phyloP scores from a whole-genome alignment of 2,113 vertebrate genomes.

The Tragulus kanchil region DNA sequence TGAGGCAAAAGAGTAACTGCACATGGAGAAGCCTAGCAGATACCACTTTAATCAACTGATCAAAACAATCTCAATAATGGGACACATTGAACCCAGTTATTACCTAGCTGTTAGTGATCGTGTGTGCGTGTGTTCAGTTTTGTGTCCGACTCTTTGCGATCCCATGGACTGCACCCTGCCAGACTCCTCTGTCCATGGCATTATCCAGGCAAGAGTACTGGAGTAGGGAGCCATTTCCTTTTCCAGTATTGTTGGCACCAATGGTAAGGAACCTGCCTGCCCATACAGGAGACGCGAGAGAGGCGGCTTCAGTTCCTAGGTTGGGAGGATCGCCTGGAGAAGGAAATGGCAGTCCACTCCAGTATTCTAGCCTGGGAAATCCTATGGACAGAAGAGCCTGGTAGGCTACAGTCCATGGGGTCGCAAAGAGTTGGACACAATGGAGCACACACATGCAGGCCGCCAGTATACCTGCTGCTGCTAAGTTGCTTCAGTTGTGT shows the following conservation, averaged over 20 bases:
- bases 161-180: not conserved
- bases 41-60: not conserved
- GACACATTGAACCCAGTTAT: not conserved
- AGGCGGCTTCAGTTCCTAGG: not conserved
- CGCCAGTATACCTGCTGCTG: not conserved
- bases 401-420: not conserved
- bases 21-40: not conserved
- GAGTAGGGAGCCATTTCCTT: not conserved
- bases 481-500: too few species aligned
- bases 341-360: not conserved
- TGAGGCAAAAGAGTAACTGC: not conserved
- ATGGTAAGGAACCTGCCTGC: not conserved
- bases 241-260: not conserved
- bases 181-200: not conserved
- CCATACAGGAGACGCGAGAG: not conserved
- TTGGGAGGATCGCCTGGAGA: not conserved
- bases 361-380: not conserved
- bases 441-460: fast-evolving
- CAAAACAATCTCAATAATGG: not conserved
- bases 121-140: not conserved
- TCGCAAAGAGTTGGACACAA: not conserved
- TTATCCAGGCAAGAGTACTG: not conserved
- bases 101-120: not conserved
- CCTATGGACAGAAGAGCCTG: not conserved
- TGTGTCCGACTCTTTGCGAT: not conserved